These are phyloP conservation scores for Poeciliopsis prolifica DNA, from an alignment of 2,113 vertebrate species.

Conservation along the genomic window DNA sequence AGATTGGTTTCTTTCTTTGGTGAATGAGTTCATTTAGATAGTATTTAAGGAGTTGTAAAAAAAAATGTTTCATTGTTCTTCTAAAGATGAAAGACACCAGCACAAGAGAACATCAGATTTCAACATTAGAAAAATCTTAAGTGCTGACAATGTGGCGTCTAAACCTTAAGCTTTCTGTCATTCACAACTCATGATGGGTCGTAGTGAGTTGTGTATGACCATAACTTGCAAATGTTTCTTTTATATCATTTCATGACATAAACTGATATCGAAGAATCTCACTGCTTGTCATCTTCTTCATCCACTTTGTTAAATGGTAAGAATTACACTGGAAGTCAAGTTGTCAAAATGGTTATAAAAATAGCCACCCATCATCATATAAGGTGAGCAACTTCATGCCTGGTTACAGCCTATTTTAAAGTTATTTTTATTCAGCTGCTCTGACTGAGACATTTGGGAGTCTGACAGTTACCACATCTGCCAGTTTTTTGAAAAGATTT, in stretches of 20 bases:
- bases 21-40: too few species aligned
- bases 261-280: constrained; percentile 12
- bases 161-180: too few species aligned
- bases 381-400: constrained; percentile 6
- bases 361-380: constrained; percentile 30
- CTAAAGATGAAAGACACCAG: too few species aligned
- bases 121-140: too few species aligned
- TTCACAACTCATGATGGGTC: too few species aligned
- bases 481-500: constrained; percentile 12
- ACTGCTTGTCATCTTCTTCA: background rate
- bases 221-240: background rate
- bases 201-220: too few species aligned
- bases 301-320: constrained; percentile 27
- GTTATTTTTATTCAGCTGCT: constrained; percentile 27
- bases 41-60: too few species aligned
- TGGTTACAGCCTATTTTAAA: constrained; percentile 22
- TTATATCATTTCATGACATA: constrained; percentile 8
- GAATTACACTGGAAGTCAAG: constrained; percentile 44
- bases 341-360: constrained; percentile 44
- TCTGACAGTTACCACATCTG: constrained; percentile 5
- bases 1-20: too few species aligned
- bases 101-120: too few species aligned
- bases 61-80: too few species aligned
- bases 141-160: too few species aligned
- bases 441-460: constrained; percentile 27